A percentile compares a stretch with the other conserved stretches of the same genome.
Conservation (phyloP, 1,140 invertebrate species). For the Meloidogyne hapla region DNA sequence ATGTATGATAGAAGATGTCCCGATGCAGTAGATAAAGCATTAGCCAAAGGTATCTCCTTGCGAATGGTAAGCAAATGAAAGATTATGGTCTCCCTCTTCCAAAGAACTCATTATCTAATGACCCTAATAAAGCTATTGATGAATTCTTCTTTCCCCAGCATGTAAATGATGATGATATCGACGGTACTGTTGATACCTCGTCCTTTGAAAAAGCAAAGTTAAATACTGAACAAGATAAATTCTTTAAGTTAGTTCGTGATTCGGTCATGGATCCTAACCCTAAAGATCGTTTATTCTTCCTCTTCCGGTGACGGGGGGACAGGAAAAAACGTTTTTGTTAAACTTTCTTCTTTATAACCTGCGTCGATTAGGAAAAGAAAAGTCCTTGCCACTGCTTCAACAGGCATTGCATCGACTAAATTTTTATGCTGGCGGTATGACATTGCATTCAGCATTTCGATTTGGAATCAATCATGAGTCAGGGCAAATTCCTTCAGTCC, state of each 20-base stretch:
- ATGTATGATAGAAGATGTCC: background rate
- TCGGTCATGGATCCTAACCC: background rate
- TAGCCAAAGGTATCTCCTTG: background rate
- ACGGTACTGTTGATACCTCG: background rate
- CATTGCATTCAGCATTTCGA: background rate
- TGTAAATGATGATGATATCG: background rate
- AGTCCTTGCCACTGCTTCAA: background rate
- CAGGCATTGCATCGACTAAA: background rate
- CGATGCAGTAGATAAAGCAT: background rate
- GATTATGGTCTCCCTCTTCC: background rate
- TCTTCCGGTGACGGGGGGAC: background rate
- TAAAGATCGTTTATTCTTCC: background rate
- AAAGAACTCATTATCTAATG: background rate
- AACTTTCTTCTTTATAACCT: background rate
- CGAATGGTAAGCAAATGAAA: background rate
- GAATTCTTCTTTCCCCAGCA: slow-evolving; percentile 13
- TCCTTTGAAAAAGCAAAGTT: background rate
- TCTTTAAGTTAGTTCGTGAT: background rate
- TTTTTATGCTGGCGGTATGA: slow-evolving; percentile 5
- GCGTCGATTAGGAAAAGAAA: background rate
- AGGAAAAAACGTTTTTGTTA: background rate
- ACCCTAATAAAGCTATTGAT: background rate
- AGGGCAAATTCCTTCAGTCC: background rate
- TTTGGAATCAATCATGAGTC: slow-evolving; percentile 1
- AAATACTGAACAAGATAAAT: background rate